phyloP scores from a whole-genome alignment of 2,888 invertebrate genomes.

The Miltochrista miniata region DNA sequence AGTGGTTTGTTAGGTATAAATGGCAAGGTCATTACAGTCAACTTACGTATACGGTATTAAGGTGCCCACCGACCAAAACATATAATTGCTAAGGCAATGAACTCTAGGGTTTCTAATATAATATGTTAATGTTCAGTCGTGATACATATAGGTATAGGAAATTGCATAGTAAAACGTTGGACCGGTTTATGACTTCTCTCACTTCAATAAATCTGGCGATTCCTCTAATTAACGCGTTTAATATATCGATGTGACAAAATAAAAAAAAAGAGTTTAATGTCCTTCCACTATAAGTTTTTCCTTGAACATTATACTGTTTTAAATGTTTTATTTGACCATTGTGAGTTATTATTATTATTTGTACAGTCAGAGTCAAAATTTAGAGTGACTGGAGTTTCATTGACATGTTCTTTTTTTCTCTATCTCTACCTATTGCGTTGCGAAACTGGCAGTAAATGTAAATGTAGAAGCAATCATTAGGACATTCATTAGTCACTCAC shows the following conservation, averaged over 20 bases:
- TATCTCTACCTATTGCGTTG: too few species aligned
- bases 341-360: neutral
- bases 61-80: conserved; percentile 28
- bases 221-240: conserved; percentile 38
- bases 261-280: conserved; percentile 6
- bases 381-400: too few species aligned
- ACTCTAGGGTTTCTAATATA: conserved; percentile 29
- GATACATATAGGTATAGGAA: conserved; percentile 30
- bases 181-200: conserved; percentile 51
- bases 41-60: conserved; percentile 44
- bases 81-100: conserved; percentile 38
- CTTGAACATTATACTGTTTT: too few species aligned
- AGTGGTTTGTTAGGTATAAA: conserved; percentile 48
- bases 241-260: conserved; percentile 13
- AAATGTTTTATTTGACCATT: neutral
- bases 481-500: too few species aligned
- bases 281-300: neutral
- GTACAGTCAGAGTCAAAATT: neutral
- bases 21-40: conserved; percentile 58
- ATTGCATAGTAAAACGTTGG: conserved; percentile 50
- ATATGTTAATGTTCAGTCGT: conserved; percentile 29
- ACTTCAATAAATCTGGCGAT: conserved; percentile 44
- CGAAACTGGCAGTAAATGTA: too few species aligned
- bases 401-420: too few species aligned
- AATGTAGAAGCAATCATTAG: too few species aligned